Evolutionary conservation across 2,113 vertebrate species (phyloP), one percentile per base, ranked within the genome.

Genomic region (Salvator merianae): DNA sequence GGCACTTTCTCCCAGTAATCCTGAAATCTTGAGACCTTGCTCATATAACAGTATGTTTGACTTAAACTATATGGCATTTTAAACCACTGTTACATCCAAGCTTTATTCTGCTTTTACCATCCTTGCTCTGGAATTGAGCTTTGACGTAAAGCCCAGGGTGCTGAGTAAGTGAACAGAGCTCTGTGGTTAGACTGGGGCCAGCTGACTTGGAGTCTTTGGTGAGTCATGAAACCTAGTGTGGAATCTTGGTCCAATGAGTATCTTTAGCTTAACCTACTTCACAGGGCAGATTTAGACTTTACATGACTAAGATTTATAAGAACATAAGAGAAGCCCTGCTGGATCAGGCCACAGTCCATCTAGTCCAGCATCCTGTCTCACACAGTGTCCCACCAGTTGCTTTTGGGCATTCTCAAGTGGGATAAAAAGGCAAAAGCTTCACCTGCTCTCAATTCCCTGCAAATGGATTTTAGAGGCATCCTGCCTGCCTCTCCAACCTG

Each of bases 51-150:
- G 20, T 40, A 4, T 69, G 40, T n/a, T 9, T 10, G 50, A 81
- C 36, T 2, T 80, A 50, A 36, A 88, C 71, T 47, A 69, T 78
- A 84, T 32, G 22, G 4, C 36, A 62, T 84, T 71, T 63, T 72
- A 43, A 78, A 47, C 38, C 26, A 59, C 3, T 22, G 7, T 59
- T 66, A 62, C 14, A 20, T 34, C 2, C 28, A 30, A 12, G 38
- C 3, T 63, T 84, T 63, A 20, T 7, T n/a, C 36, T 2, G 40
- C 34, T 38, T 30, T 55, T 20, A 59, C 14, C 20, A 40, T 22
- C 22, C 69, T 9, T 72, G 32, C 38, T 74, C 5, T 55, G 66
- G 32, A 47, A 14, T 34, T 59, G 66, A 43, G 7, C 68, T 38
- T 9, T 30, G 53, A 22, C 13, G 62, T 26, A 16, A 38, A 77